Base-by-base conservation (phyloP, 37 sponge, comb jelly and placozoan species). In the Halisarca cf. caerulea region DNA sequence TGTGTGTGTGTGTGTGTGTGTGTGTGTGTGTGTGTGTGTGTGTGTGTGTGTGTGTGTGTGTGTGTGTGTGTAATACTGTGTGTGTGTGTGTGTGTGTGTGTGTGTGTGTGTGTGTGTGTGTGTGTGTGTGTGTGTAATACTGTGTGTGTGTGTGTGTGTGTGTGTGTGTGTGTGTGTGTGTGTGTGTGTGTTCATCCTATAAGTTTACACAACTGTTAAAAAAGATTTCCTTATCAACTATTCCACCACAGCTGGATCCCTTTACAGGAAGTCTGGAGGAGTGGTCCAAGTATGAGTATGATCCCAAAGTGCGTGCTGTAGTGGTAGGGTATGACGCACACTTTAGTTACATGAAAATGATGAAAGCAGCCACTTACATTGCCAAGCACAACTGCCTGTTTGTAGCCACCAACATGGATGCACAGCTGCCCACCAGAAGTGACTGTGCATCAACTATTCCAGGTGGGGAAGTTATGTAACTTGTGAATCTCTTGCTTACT, bases 371-470 rank as follows among this genome's bases (percentile, higher is more conserved):
- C 35, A 88, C 84, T 43, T 97, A 94, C 59, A 81, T 94, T 25
- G 38, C 62, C 14, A 83, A 92, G 11, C 93, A 88, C 3, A 70
- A 72, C 59, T 94, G 95, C 60, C 43, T 72, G 14, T 97, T 94
- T 37, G 62, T 97, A 17, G 97, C 84, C 1, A 97, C 97, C 25
- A 97, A 97, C 64, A 87, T 86, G 37, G 97, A 97, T 69, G 0
- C 74, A 25, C 23, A 21, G 15, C 89, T 97, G 0, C 97, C 97
- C 8, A 74, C 80, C 0, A 57, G 80, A 30, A 79, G 51, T 23
- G 79, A 83, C 15, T 74, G 77, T 23, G 33, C 27, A 0, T 61
- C 91, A 17, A 77, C 85, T 28, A 60, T 94, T 60, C 92, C 95
- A 86, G 95, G 95, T 89, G 40, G 30, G 78, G 23, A 23, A 25